Base-by-base conservation (phyloP, 1,140 invertebrate genomes). In the Chironomus tepperi region DNA sequence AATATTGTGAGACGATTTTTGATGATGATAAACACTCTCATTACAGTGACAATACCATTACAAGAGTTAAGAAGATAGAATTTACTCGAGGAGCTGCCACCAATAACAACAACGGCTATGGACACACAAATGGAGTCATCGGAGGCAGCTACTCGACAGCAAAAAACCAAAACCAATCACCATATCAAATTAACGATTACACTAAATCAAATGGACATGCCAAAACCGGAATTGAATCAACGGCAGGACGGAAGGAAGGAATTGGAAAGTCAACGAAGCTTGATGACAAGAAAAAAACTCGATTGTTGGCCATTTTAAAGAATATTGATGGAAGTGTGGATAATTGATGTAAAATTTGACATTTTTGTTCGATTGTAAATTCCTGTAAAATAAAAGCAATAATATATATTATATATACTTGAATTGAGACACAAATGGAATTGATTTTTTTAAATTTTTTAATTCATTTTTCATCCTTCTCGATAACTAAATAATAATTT, bases 281-380 rank as follows among this genome's bases (percentile, higher is more conserved):
- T 75, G 77, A 79, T 73, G 74, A 80, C 74, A 79, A 83, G 42
- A 84, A 86, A 72, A 89, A 89, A 77, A 83, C 84, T 16, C 87
- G 88, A 78, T 79, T 90, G 18, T 80, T 90, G 74, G 88, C 88
- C 15, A 85, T 87, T 0, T 83, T 90, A 75, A 87, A 87, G 78
- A 87, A 86, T 15, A 90, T 89, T 73, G 89, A 81, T 74, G 18
- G 24, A 57, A 57, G 47, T 57, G 9, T 57, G 9, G 47, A 70
- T 6, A 70, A 70, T 19, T 18, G 19, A 57, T 57, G 12, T 8
- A 57, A 57, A 57, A 1, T 34, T 57, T 57, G 15, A 57, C 12
- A 1, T 57, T 57, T 15, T n/a, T 57, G 47, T n/a, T 57, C 47
- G 8, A 34, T 5, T 34, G 24, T 34, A 34, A 34, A 34, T 34